Conservation (phyloP, 2,797 vertebrate genomes). For the Danionella dracula region DNA sequence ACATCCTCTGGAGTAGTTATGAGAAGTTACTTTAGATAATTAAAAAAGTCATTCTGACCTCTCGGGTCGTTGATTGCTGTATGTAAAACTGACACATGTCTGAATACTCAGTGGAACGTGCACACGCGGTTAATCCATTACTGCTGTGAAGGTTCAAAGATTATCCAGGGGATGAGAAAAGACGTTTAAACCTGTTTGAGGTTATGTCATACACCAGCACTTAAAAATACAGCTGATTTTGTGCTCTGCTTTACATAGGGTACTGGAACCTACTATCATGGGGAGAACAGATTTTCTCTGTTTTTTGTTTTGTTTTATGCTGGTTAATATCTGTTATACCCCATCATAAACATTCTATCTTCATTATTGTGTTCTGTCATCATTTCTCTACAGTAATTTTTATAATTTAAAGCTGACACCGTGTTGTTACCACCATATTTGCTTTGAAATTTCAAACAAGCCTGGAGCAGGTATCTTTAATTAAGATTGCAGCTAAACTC, state of each 20-base stretch:
- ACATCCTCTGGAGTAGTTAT: not conserved
- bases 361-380: too few relatives aligned
- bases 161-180: constrained; percentile 47
- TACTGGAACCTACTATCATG: too few relatives aligned
- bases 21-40: not conserved
- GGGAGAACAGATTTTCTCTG: too few relatives aligned
- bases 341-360: too few relatives aligned
- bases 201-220: constrained; percentile 10
- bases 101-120: constrained; percentile 38
- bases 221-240: not conserved
- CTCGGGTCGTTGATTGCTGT: not conserved
- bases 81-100: constrained; percentile 19
- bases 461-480: too few relatives aligned
- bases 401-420: too few relatives aligned
- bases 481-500: too few relatives aligned
- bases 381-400: too few relatives aligned
- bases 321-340: too few relatives aligned
- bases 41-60: not conserved
- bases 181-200: constrained; percentile 20
- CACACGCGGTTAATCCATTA: constrained; percentile 1
- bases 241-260: not conserved
- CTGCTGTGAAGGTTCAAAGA: not conserved
- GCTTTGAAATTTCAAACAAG: too few relatives aligned
- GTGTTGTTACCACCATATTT: too few relatives aligned
- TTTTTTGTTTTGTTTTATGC: too few relatives aligned